phyloP scores from a whole-genome alignment of 2,888 invertebrate genomes.

The Eilema sororculum region DNA sequence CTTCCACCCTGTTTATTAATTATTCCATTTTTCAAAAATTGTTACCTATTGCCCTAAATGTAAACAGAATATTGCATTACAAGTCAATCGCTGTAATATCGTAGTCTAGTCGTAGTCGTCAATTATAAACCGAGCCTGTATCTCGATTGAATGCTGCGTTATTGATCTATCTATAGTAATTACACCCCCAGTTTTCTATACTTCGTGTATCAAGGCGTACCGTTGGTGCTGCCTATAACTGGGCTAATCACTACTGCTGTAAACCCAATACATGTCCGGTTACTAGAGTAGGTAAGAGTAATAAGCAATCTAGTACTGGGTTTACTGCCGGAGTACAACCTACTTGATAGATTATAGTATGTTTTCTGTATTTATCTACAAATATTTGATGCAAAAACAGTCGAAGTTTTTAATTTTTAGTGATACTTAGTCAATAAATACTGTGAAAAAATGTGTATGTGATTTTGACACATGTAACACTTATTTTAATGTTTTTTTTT shows the following conservation, averaged over 20 bases:
- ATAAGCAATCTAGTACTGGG: slow-evolving; percentile 53
- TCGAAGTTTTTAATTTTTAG: neutral
- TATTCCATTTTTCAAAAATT: too few species aligned
- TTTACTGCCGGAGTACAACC: slow-evolving; percentile 44
- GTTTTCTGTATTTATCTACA: neutral
- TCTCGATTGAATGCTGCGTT: slow-evolving; percentile 51
- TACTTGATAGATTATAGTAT: slow-evolving; percentile 25
- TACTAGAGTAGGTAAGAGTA: slow-evolving; percentile 26
- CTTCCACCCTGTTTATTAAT: too few species aligned
- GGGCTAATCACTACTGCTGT: slow-evolving; percentile 58
- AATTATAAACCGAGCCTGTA: slow-evolving; percentile 44
- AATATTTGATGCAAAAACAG: neutral
- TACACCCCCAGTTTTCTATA: slow-evolving; percentile 59
- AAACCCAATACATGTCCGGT: slow-evolving; percentile 34
- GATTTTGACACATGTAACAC: too few species aligned
- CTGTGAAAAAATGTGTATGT: neutral
- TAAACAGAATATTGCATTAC: too few species aligned
- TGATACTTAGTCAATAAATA: neutral
- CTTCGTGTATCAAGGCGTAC: slow-evolving; percentile 55
- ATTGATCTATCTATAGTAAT: slow-evolving; percentile 66
- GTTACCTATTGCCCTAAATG: neutral
- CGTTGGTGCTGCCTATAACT: slow-evolving; percentile 67
- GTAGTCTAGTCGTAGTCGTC: slow-evolving; percentile 33
- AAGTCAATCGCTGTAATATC: neutral
- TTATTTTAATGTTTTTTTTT: too few species aligned